Percentiles rank a stretch among this genome's conserved stretches.
These are phyloP conservation scores for Xenopus tropicalis DNA, from an alignment of 2,113 vertebrate species.

Conservation along the genomic window DNA sequence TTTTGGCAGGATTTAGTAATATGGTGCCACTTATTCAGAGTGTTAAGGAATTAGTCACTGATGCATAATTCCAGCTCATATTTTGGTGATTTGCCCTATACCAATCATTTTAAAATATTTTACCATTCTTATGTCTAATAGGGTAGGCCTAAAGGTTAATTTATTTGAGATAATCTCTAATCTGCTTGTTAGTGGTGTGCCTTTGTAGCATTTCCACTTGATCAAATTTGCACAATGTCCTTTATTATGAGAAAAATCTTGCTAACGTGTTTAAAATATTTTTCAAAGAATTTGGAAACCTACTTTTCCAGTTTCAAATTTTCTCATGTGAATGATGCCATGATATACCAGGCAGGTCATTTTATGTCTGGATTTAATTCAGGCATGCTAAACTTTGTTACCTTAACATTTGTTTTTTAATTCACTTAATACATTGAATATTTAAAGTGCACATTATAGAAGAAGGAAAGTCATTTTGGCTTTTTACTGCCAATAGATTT, in stretches of 20 bases:
- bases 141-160: conserved; percentile 29
- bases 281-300: no score
- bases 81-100: conserved; percentile 48
- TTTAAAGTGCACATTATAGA: no score
- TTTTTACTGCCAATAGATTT: no score
- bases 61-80: conserved; percentile 29
- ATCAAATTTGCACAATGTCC: conserved; percentile 22
- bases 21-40: conserved; percentile 32
- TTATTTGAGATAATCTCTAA: conserved; percentile 36
- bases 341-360: no score
- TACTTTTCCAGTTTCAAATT: no score
- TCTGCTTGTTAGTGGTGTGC: conserved; percentile 18
- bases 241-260: conserved; percentile 10
- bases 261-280: conserved; percentile 14
- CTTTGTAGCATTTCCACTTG: conserved; percentile 36
- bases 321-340: no score
- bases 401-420: no score
- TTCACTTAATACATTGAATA: no score
- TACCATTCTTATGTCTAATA: conserved; percentile 27
- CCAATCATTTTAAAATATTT: conserved; percentile 36
- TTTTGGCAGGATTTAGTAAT: conserved; percentile 25
- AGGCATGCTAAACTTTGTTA: no score
- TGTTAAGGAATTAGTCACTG: conserved; percentile 36
- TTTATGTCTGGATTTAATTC: no score
- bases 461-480: no score